Evolutionary conservation across 2,888 invertebrate species (phyloP), one percentile per base, ranked within the genome.

Genomic region (Physocephala rufipes): DNA sequence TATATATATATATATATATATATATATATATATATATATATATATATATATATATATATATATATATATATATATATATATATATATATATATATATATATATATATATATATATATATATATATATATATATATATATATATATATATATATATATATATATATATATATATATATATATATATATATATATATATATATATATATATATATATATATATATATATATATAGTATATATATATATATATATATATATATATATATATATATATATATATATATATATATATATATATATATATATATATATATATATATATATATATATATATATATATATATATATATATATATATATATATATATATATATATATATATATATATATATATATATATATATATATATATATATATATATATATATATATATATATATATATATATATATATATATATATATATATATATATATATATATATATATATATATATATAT

Each of bases 1-100:
- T n/a, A n/a, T n/a, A 30, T 67, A 43, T n/a, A 28, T 67, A 55
- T 53, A 30, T 43, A 24, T 28, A 43, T 67, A 21, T 67, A 67
- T 58, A 59, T 45, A 24, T 59, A 59, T 36, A 67, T 67, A 67
- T 28, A 5, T 19, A 67, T 55, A 7, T 67, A 53, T 36, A 67
- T 59, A 59, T 58, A 21, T 47, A 26, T 36, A 13, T 43, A 30
- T 55, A 28, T 53, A 30, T 36, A 53, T 30, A 66, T 2, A 66
- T 16, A 59, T 53, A 67, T 53, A 24, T 51, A 30, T 26, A 67
- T 67, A 19, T 43, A 66, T 36, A 58, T 16, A 26, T 5, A 53
- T 21, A 58, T 21, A 58, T 58, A 58, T 58, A 21, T 58, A 58
- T 21, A 13, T 61, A 16, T 61, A 7, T 28, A 61, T 13, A 24